phyloP scores from a whole-genome alignment of 2,888 invertebrate genomes.

The Leptopilina syphax region DNA sequence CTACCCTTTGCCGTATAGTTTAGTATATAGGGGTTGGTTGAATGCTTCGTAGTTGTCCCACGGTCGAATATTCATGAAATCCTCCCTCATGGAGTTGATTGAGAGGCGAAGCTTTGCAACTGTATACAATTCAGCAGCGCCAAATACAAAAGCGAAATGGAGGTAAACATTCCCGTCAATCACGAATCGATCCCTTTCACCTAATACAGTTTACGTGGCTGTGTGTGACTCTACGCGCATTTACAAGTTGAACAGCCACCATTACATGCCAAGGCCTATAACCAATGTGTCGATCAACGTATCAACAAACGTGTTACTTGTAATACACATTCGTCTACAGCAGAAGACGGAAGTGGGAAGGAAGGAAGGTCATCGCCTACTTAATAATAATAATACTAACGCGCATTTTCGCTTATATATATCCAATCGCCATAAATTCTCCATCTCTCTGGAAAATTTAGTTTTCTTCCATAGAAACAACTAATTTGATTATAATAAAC shows the following conservation, averaged over 20 bases:
- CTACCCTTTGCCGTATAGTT: neutral
- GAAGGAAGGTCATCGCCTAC: slow-evolving; percentile 18
- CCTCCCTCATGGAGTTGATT: slow-evolving; percentile 20
- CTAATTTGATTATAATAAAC: too few relatives aligned
- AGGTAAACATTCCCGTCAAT: slow-evolving; percentile 21
- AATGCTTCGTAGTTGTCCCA: neutral
- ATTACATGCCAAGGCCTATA: slow-evolving; percentile 3
- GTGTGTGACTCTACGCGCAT: slow-evolving; percentile 9
- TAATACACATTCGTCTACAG: neutral
- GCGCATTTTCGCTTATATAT: neutral
- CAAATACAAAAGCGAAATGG: slow-evolving; percentile 7
- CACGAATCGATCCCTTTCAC: slow-evolving; percentile 18
- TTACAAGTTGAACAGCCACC: slow-evolving; percentile 29
- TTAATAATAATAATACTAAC: neutral
- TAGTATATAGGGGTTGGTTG: neutral
- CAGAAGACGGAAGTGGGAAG: neutral
- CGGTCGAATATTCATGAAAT: slow-evolving; percentile 25
- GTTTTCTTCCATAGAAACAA: too few relatives aligned
- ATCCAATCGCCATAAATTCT: too few relatives aligned
- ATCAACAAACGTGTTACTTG: slow-evolving; percentile 17
- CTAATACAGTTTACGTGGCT: neutral
- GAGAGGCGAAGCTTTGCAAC: slow-evolving; percentile 13
- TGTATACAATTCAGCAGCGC: slow-evolving; percentile 13
- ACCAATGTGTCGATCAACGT: neutral
- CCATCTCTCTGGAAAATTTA: too few relatives aligned